phyloP scores from a whole-genome alignment of 37 sponge, comb jelly and placozoan species.

The Axinella damicornis region DNA sequence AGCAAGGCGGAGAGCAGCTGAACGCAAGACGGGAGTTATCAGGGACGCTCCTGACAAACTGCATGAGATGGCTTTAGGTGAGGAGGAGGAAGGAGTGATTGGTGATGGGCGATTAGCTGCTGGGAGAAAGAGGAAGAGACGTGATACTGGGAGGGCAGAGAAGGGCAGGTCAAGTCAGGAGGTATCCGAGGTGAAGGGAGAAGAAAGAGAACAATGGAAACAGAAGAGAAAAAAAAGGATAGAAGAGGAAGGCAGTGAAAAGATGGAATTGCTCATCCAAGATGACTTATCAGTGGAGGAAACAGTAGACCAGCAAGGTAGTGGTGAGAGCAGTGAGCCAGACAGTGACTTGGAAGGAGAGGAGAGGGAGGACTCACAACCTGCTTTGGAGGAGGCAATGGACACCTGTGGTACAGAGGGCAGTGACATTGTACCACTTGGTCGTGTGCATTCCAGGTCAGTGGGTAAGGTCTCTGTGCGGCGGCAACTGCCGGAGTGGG shows the following conservation, averaged over 20 bases:
- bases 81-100: too few species aligned
- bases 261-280: too few species aligned
- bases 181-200: too few species aligned
- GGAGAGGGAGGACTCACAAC: not conserved
- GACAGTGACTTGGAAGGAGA: not conserved
- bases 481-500: slow-evolving; percentile 66
- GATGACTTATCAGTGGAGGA: not conserved
- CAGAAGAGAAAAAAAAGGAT: too few species aligned
- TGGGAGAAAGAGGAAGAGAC: too few species aligned
- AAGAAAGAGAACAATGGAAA: too few species aligned
- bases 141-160: not conserved
- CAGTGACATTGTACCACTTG: slow-evolving; percentile 1
- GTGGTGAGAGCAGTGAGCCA: not conserved
- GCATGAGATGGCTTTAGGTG: too few species aligned
- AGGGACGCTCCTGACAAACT: too few species aligned
- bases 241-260: too few species aligned
- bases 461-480: not conserved
- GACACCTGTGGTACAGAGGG: not conserved
- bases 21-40: not conserved
- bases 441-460: not conserved
- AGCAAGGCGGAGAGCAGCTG: slow-evolving; percentile 18
- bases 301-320: not conserved
- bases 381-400: not conserved
- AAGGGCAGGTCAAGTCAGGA: not conserved
- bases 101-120: too few species aligned